These are phyloP conservation scores for Prosopocoilus inquinatus DNA, from an alignment of 2,888 invertebrate genomes.

Conservation along the genomic window DNA sequence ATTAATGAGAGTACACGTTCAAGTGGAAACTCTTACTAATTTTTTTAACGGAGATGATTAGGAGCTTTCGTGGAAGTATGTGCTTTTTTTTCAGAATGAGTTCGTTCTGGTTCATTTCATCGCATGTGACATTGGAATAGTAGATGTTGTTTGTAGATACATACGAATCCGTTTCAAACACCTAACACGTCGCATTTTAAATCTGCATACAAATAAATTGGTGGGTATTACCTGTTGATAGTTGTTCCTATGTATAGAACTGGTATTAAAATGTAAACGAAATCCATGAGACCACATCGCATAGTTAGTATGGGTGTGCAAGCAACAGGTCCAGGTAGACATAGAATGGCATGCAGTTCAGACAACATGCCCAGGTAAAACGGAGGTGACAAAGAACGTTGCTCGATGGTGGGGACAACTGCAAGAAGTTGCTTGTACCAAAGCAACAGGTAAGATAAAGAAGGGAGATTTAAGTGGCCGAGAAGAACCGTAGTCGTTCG, in stretches of 20 bases:
- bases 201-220: slow-evolving; percentile 4
- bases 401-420: slow-evolving; percentile 14
- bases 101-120: no score
- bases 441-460: slow-evolving; percentile 24
- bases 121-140: no score
- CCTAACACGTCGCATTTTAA: not conserved
- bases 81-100: no score
- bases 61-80: no score
- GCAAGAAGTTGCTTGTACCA: slow-evolving; percentile 19
- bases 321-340: slow-evolving; percentile 33
- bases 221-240: slow-evolving; percentile 1
- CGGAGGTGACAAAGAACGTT: slow-evolving; percentile 31
- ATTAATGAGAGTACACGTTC: no score
- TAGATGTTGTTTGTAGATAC: no score
- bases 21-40: no score
- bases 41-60: no score
- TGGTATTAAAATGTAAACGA: slow-evolving; percentile 14
- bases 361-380: slow-evolving; percentile 33
- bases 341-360: slow-evolving; percentile 35
- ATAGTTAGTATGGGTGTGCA: slow-evolving; percentile 31
- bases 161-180: not conserved
- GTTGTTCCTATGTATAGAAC: not conserved
- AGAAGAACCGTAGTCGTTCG: slow-evolving; percentile 24
- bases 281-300: slow-evolving; percentile 16
- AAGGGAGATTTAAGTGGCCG: slow-evolving; percentile 20